Percentiles rank a stretch among this genome's conserved stretches.
Evolutionary conservation across 2,113 vertebrate genomes (phyloP).

Genomic region (Etheostoma cragini): DNA sequence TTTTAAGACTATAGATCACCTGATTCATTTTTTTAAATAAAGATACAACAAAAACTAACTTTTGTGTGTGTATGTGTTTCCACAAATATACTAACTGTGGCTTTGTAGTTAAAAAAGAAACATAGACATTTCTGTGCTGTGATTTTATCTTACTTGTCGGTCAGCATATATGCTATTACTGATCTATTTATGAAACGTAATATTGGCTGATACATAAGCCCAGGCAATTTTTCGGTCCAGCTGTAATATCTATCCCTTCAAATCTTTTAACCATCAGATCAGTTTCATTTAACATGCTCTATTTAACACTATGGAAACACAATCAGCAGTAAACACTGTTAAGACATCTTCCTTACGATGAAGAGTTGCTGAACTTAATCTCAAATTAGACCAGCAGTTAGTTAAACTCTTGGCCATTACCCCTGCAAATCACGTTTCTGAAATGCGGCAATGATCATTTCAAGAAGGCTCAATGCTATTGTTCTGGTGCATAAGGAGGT

Average conservation of each 20-base stretch:
- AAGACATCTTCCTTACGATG: constrained; percentile 22
- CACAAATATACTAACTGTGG: background rate
- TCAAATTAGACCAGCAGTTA: constrained; percentile 53
- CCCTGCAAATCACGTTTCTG: constrained; percentile 59
- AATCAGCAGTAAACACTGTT: constrained; percentile 8
- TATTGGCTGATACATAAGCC: background rate
- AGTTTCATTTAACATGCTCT: background rate
- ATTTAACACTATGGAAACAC: constrained; percentile 4
- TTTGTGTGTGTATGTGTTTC: background rate
- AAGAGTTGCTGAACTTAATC: constrained; percentile 48
- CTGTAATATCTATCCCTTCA: background rate
- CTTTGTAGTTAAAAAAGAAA: background rate
- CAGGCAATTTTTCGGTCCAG: background rate
- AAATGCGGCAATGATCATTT: constrained; percentile 49
- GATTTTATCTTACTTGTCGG: background rate
- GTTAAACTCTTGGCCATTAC: constrained; percentile 60
- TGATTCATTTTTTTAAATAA: background rate
- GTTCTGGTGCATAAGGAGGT: constrained; percentile 71
- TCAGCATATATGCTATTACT: background rate
- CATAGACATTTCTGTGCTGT: background rate
- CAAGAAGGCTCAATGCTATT: constrained; percentile 52
- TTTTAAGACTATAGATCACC: too few species aligned
- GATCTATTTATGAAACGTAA: background rate
- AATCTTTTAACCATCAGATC: background rate
- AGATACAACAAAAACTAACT: background rate